Percentiles rank a stretch among this genome's conserved stretches.
phyloP scores from a whole-genome alignment of 1,140 invertebrate species.

The Melipona quadrifasciata region DNA sequence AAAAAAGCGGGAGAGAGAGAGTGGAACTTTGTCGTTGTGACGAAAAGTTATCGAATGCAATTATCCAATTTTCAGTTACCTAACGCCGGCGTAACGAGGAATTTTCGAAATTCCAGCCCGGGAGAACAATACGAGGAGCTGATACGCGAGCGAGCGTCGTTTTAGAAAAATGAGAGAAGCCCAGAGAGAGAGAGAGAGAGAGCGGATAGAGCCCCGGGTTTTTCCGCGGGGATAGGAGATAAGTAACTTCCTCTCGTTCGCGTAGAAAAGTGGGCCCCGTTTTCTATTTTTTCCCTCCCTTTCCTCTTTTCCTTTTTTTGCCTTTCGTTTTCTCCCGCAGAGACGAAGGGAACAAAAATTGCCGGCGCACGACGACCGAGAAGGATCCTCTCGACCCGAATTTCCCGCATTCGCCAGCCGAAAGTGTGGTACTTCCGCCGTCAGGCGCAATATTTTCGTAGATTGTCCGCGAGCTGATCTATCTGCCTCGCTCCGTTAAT shows the following conservation, averaged over 20 bases:
- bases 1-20: too few relatives aligned
- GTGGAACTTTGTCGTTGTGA: neutral
- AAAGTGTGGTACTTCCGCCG: conserved; percentile 53
- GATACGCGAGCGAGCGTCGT: too few relatives aligned
- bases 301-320: conserved; percentile 33
- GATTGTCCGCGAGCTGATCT: conserved; percentile 57
- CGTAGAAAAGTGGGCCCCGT: conserved; percentile 53
- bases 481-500: neutral
- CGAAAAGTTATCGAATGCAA: neutral
- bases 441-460: conserved; percentile 61
- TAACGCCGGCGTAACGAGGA: too few relatives aligned
- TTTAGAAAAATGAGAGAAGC: neutral
- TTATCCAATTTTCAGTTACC: neutral
- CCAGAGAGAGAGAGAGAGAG: too few relatives aligned
- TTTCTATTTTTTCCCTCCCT: conserved; percentile 27
- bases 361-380: conserved; percentile 56
- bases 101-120: conserved; percentile 4
- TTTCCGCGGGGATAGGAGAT: conserved; percentile 33
- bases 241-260: conserved; percentile 54
- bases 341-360: conserved; percentile 64
- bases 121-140: neutral
- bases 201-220: neutral
- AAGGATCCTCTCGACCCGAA: conserved; percentile 66
- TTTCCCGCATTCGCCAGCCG: conserved; percentile 63
- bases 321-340: conserved; percentile 46